Base-by-base conservation (phyloP, 2,113 vertebrate genomes). In the Lagopus muta region DNA sequence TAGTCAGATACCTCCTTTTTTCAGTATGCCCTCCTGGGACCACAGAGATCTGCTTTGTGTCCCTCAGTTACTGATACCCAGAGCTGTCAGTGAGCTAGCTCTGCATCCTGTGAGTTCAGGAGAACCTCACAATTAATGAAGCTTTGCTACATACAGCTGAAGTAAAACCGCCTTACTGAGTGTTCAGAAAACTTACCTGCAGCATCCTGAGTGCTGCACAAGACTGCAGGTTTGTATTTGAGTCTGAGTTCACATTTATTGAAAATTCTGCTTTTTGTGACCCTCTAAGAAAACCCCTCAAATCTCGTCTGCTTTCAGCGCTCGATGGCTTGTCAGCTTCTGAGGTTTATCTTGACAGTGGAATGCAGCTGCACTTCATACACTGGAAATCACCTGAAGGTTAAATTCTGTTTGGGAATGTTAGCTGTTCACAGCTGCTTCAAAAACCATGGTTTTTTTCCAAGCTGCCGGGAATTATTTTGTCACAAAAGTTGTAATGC, bases 351-450 rank as follows among this genome's bases (percentile, higher is more conserved):
- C 32, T 30, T 55, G 66, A 5, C 75, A 83, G 45, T 18, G 88
- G 94, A 94, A 89, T 86, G 92, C 84, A 69, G 84, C 92, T 87
- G 93, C 86, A 85, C 70, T 65, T 90, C 80, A 22, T 19, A n/a
- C 40, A 28, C 79, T 66, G 71, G 89, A 28, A 57, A 38, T 17
- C n/a, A 40, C 73, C 81, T 85, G 32, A 36, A 62, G 62, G 73
- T 79, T 58, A 89, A 42, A 50, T 45, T 87, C 89, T 79, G 5
- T 76, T 45, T 30, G 81, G 93, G 93, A 86, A 82, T 65, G 83
- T 47, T 81, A 88, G 86, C 88, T 92, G 82, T 57, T 34, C 67
- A 13, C 83, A 92, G 80, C 78, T 92, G 71, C 79, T 52, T 11
- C 48, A 25, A 17, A 50, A 79, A 2, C 27, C 4, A 2, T 5